Base-by-base conservation (phyloP, 2,888 invertebrate species). In the Athetis lepigone region DNA sequence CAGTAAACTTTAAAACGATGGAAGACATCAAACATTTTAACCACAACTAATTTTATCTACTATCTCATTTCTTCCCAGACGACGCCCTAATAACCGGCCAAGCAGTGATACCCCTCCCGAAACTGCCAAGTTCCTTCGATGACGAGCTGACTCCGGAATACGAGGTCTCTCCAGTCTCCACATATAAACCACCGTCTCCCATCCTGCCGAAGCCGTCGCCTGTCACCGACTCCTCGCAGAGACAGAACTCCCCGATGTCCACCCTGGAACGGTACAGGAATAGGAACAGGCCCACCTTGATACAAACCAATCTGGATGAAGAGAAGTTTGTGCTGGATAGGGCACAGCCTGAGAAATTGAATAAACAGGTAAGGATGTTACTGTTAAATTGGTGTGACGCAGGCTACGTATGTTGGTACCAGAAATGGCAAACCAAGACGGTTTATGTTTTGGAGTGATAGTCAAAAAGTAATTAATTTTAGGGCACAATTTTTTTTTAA, bases 301-400 rank as follows among this genome's bases (percentile, higher is more conserved):
- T 94, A 56, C 90, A 91, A 66, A 90, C 89, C 0, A 90, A 80
- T 50, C 57, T 89, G 52, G 93, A 93, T 88, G 96, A 98, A 92
- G 96, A 96, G 94, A 95, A 97, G 94, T 96, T 97, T 84, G 96
- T 97, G 89, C 94, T 97, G 93, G 96, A 98, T 93, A 93, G 95
- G 71, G 95, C 96, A 64, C 95, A 95, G 78, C 95, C 95, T 27
- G 96, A 96, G 79, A 92, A 90, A 74, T 89, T 95, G 73, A 94
- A 94, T 81, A 95, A 95, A 75, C 95, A 95, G 92, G 95, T 94
- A 66, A 11, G 8, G 36, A 23, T 37, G 19, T 37, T 11, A 40
- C 11, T 33, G 13, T 33, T 13, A n/a, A n/a, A n/a, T 33, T 13
- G 11, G 1, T 13, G 33, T 2, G 3, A 13, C 11, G 13, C 13